A percentile compares a stretch with the other conserved stretches of the same genome.
phyloP scores from a whole-genome alignment of 53 echinoderm and acorn worm species.

The Astropecten irregularis region DNA sequence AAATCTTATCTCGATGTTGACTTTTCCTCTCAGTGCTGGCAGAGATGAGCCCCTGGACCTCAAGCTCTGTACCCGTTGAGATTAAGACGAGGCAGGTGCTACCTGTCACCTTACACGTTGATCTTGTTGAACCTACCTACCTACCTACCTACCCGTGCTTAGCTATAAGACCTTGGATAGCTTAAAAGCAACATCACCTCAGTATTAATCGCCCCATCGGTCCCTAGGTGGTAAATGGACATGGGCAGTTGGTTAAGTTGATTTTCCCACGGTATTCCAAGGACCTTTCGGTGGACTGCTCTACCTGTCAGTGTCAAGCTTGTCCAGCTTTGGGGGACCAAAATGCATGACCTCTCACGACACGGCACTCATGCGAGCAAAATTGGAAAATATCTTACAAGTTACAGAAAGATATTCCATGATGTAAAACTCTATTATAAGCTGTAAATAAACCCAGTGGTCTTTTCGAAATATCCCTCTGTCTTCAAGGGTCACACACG shows the following conservation, averaged over 20 bases:
- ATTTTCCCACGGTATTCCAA: conserved; percentile 52
- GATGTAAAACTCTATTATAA: no score
- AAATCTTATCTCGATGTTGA: conserved; percentile 33
- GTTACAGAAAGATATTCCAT: no score
- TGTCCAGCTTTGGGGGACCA: neutral
- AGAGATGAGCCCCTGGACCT: no score
- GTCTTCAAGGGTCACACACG: no score
- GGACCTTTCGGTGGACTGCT: neutral
- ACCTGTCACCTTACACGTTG: neutral
- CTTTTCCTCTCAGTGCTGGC: conserved; percentile 9
- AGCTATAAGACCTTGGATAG: neutral
- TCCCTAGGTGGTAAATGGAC: neutral
- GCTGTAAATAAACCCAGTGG: no score
- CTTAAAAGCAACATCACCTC: neutral
- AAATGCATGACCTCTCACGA: no score
- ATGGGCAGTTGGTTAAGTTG: neutral
- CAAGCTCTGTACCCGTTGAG: no score
- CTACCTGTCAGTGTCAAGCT: neutral
- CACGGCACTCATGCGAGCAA: no score
- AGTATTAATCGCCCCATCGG: neutral
- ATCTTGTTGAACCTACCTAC: neutral
- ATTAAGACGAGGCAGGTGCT: conserved; percentile 3
- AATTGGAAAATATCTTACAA: no score
- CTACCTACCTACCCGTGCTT: neutral
- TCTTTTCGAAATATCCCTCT: no score